Percentiles rank a stretch among this genome's conserved stretches.
phyloP scores from a whole-genome alignment of 2,113 vertebrate species.

The Todiramphus chloris region DNA sequence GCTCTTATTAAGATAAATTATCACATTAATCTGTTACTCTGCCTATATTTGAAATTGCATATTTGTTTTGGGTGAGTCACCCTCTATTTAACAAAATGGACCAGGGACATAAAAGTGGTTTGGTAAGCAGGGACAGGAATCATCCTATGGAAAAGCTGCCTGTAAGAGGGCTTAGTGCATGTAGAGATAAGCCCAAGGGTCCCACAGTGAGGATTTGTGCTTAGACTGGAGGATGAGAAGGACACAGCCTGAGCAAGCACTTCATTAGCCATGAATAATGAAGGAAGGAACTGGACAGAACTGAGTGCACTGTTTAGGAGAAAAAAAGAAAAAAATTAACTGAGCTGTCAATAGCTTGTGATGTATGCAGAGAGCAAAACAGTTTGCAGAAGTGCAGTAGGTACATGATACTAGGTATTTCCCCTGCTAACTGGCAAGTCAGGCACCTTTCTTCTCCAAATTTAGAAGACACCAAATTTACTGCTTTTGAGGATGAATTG shows the following conservation, averaged over 20 bases:
- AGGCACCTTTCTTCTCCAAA: background rate
- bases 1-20: constrained; percentile 19
- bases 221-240: constrained; percentile 27
- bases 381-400: background rate
- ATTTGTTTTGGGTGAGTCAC: constrained; percentile 4
- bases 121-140: constrained; percentile 23
- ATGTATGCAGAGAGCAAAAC: background rate
- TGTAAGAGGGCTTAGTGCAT: background rate
- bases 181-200: constrained; percentile 19
- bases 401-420: background rate
- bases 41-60: background rate
- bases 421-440: background rate
- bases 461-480: background rate
- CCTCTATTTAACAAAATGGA: constrained; percentile 19
- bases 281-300: constrained; percentile 28
- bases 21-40: constrained; percentile 14
- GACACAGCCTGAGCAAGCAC: constrained; percentile 46
- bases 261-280: constrained; percentile 56
- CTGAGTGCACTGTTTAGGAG: background rate
- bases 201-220: constrained; percentile 21
- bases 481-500: background rate
- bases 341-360: background rate
- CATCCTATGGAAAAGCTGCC: background rate
- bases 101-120: background rate
- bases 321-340: background rate